phyloP scores from a whole-genome alignment of 2,113 vertebrate genomes.

The Cinclus cinclus region DNA sequence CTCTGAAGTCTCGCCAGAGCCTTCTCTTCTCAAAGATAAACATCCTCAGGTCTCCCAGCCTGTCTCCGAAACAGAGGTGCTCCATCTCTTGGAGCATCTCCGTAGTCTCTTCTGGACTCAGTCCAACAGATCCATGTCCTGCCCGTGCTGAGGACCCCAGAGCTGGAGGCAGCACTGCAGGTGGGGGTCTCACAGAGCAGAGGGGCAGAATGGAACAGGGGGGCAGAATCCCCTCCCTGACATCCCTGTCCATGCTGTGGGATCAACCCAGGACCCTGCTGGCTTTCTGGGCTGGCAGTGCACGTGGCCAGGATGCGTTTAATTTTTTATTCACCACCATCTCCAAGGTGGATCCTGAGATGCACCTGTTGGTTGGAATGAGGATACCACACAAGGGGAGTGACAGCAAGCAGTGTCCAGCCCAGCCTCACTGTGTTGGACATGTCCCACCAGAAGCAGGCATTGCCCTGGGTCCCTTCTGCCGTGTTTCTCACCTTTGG shows the following conservation, averaged over 20 bases:
- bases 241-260: rapidly evolving
- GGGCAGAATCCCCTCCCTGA: background rate
- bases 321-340: background rate
- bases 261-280: rapidly evolving
- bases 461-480: background rate
- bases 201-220: background rate
- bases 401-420: background rate
- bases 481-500: constrained; percentile 76
- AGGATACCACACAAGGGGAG: background rate
- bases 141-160: background rate
- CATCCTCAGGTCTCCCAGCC: background rate
- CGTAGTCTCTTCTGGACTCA: background rate
- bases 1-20: background rate
- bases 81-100: background rate
- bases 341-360: background rate
- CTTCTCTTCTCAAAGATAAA: background rate
- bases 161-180: background rate
- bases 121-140: background rate
- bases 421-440: background rate
- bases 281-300: rapidly evolving
- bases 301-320: rapidly evolving
- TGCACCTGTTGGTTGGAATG: background rate
- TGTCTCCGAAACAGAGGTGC: background rate
- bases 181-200: background rate
- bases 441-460: background rate